Conservation (phyloP, 1,140 invertebrate species). For the Diorhabda elongata region DNA sequence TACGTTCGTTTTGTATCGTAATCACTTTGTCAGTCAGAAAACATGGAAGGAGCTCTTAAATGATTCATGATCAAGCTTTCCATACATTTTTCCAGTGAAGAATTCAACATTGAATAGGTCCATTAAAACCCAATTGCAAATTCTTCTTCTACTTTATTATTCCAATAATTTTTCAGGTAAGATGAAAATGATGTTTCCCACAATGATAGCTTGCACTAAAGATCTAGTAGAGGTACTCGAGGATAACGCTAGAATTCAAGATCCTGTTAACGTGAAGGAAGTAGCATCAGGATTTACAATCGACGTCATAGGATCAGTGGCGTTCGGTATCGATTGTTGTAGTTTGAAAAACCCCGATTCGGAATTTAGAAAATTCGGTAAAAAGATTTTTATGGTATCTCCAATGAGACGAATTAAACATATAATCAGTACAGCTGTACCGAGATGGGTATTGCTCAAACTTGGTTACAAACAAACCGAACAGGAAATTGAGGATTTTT, state of each 20-base stretch:
- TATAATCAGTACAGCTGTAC: not conserved
- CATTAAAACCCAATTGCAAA: too few species aligned
- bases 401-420: conserved; percentile 13
- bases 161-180: conserved; percentile 36
- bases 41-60: too few species aligned
- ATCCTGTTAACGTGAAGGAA: conserved; percentile 21
- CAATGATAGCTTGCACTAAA: conserved; percentile 21
- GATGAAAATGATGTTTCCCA: conserved; percentile 49
- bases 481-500: conserved; percentile 43
- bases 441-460: not conserved
- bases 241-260: conserved; percentile 18
- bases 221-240: conserved; percentile 46
- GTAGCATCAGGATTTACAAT: conserved; percentile 23
- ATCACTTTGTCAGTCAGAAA: too few species aligned
- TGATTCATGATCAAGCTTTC: too few species aligned
- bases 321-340: conserved; percentile 50
- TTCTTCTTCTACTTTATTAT: too few species aligned
- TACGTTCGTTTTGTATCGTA: too few species aligned
- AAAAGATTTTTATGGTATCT: conserved; percentile 22
- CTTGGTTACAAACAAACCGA: not conserved
- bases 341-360: conserved; percentile 34
- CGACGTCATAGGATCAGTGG: conserved; percentile 24
- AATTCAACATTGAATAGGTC: too few species aligned
- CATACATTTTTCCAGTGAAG: too few species aligned
- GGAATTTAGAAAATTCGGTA: conserved; percentile 48